Evolutionary conservation across 1,140 invertebrate genomes (phyloP).

Genomic region (Macrotrachela quadricornifera): DNA sequence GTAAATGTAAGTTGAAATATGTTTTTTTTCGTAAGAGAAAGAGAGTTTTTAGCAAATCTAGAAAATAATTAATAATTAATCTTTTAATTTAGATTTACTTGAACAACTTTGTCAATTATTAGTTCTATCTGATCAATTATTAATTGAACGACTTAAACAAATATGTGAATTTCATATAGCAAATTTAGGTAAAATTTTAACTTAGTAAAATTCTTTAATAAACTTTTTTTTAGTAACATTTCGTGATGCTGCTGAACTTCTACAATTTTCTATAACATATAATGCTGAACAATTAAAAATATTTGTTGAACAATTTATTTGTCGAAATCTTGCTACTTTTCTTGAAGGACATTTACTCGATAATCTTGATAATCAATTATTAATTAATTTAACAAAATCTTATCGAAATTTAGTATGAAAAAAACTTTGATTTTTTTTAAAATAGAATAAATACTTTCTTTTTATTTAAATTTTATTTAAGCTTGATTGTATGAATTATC

Average conservation of each 20-base stretch:
- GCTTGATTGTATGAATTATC: too few species aligned
- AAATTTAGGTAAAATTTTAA: constrained; percentile 23
- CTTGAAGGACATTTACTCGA: constrained; percentile 33
- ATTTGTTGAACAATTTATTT: constrained; percentile 46
- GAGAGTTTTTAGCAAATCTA: not conserved
- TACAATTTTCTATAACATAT: constrained; percentile 39
- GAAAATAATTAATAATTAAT: not conserved
- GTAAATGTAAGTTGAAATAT: constrained; percentile 12
- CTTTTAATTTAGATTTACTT: constrained; percentile 10
- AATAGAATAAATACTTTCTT: too few species aligned
- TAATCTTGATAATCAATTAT: too few species aligned
- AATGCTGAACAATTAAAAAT: constrained; percentile 43
- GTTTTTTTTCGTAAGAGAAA: not conserved
- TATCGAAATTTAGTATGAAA: too few species aligned
- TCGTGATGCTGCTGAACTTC: constrained; percentile 44
- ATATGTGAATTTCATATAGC: constrained; percentile 41
- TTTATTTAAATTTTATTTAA: too few species aligned
- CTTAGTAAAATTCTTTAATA: not conserved
- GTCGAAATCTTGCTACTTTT: constrained; percentile 42
- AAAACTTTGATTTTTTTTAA: too few species aligned
- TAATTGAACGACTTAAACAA: constrained; percentile 41
- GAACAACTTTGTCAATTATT: constrained; percentile 43
- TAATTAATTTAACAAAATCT: too few species aligned
- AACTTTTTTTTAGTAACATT: constrained; percentile 33
- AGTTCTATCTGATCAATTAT: constrained; percentile 45